phyloP scores from a whole-genome alignment of 2,113 vertebrate species.

The Fukomys damarensis region DNA sequence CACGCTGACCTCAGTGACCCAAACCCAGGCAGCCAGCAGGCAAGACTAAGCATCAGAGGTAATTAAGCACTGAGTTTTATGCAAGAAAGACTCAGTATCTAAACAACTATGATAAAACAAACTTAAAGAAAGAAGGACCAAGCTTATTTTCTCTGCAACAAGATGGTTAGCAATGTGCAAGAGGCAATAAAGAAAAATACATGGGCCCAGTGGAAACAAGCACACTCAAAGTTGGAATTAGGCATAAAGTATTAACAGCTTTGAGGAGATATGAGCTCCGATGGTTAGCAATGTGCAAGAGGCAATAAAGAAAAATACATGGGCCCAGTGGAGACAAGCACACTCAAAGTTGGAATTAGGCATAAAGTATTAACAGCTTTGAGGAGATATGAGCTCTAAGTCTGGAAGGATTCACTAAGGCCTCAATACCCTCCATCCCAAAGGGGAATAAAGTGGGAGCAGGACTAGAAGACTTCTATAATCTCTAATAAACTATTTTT shows the following conservation, averaged over 20 bases:
- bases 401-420: not conserved
- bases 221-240: not conserved
- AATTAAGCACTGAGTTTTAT: not conserved
- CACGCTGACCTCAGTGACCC: not conserved
- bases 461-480: not conserved
- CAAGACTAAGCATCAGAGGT: not conserved
- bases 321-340: not conserved
- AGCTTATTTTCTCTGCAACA: not conserved
- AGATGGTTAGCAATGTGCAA: not conserved
- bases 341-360: not conserved
- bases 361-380: not conserved
- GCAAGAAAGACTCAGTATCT: not conserved
- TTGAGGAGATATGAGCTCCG: too few species aligned
- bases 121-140: not conserved
- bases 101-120: not conserved
- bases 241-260: not conserved
- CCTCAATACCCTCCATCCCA: not conserved
- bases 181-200: not conserved
- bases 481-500: not conserved
- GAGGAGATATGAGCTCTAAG: not conserved
- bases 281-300: not conserved
- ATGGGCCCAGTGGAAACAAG: not conserved
- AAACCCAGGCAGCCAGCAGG: not conserved
- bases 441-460: accelerated
- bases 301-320: not conserved